Evolutionary conservation across 92 coral and sea anemone species (phyloP).

Genomic region (Porites cylindrica): DNA sequence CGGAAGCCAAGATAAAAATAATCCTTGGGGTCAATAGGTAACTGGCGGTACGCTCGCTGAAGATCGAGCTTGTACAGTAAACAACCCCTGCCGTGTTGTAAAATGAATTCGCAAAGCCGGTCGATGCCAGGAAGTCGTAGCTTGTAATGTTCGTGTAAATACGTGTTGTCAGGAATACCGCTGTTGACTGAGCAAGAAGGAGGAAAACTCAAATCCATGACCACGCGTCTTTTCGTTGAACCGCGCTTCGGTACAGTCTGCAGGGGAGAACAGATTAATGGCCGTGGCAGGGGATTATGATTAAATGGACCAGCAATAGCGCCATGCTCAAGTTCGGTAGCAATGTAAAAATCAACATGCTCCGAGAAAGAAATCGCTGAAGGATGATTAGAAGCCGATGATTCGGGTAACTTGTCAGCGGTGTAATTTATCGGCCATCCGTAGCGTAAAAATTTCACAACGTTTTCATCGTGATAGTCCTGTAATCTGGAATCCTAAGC

Average conservation of each 20-base stretch:
- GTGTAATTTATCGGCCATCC: constrained; percentile 41
- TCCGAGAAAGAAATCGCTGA: constrained; percentile 24
- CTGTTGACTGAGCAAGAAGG: not conserved
- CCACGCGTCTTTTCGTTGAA: constrained; percentile 34
- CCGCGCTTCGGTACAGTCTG: constrained; percentile 42
- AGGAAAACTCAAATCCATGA: constrained; percentile 48
- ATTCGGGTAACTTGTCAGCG: not conserved
- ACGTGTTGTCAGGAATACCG: constrained; percentile 3
- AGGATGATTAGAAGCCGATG: constrained; percentile 13
- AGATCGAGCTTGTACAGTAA: constrained; percentile 14
- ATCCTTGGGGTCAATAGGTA: constrained; percentile 23
- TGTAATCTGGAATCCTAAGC: constrained; percentile 1
- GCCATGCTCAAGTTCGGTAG: constrained; percentile 21
- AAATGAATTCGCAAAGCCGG: not conserved
- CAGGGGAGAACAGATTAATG: constrained; percentile 37
- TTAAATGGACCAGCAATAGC: constrained; percentile 47
- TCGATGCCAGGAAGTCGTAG: not conserved
- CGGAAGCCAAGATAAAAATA: not conserved
- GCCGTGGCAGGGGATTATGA: constrained; percentile 22
- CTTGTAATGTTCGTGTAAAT: constrained; percentile 10
- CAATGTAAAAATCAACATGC: constrained; percentile 27
- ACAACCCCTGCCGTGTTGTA: constrained; percentile 41
- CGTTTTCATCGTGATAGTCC: constrained; percentile 8
- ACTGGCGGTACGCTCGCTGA: constrained; percentile 6
- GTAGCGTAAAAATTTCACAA: constrained; percentile 8